Percentiles rank a stretch among this genome's conserved stretches.
Conservation (phyloP, 2,113 vertebrate species). For the Charadrius vociferus region DNA sequence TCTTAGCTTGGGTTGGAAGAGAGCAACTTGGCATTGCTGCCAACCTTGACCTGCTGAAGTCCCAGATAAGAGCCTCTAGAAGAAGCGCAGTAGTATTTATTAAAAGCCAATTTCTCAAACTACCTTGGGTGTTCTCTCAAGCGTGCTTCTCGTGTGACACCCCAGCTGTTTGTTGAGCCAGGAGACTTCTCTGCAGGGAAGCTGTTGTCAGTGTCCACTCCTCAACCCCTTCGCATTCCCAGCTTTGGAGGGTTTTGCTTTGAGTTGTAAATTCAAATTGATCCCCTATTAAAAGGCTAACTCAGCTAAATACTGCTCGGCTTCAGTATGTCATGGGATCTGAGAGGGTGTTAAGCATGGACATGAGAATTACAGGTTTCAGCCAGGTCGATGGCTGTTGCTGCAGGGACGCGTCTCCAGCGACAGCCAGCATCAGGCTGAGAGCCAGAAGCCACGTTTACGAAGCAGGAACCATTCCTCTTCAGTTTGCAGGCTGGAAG, state of each 20-base stretch:
- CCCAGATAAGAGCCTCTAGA: background rate
- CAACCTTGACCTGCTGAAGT: background rate
- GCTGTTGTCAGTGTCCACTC: accelerated
- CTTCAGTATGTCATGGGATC: accelerated
- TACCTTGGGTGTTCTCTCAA: background rate
- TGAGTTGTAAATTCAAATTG: background rate
- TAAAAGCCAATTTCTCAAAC: background rate
- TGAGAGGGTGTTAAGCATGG: background rate
- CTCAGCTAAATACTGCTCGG: background rate
- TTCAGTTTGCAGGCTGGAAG: background rate
- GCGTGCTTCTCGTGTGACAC: accelerated
- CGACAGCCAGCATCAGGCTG: background rate
- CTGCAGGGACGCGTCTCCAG: background rate
- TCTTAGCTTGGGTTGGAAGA: too few species aligned
- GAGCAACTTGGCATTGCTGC: background rate
- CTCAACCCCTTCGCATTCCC: accelerated
- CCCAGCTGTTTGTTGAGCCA: accelerated
- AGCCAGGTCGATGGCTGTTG: background rate
- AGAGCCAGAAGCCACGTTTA: background rate
- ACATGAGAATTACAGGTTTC: background rate
- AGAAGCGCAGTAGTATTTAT: background rate
- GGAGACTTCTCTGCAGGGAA: background rate
- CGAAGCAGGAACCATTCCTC: background rate
- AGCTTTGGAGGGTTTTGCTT: background rate
- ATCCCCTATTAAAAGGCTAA: too few species aligned